Evolutionary conservation across 1,140 invertebrate genomes (phyloP).

Genomic region (Bombus cullumanus): DNA sequence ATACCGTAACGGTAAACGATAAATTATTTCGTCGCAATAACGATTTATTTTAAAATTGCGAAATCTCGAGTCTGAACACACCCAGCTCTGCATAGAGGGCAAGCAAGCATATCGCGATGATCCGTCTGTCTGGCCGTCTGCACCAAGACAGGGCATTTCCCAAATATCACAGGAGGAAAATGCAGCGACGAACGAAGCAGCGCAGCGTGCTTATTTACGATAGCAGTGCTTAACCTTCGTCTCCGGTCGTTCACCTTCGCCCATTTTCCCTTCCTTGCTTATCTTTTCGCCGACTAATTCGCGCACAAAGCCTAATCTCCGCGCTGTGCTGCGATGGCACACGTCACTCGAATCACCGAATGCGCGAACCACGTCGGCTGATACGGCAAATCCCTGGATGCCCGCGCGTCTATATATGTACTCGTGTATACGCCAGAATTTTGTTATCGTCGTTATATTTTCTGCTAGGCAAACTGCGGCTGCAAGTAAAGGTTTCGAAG

Average conservation of each 20-base stretch:
- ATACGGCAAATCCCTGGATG: background rate
- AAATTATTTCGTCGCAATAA: no score
- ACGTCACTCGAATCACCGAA: background rate
- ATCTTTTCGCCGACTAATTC: conserved; percentile 14
- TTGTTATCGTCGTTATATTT: background rate
- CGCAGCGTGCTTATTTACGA: background rate
- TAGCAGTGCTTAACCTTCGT: background rate
- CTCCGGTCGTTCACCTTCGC: background rate
- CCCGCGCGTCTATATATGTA: background rate
- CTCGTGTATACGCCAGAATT: background rate
- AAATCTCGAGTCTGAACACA: no score
- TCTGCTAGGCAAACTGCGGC: background rate
- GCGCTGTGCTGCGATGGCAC: background rate
- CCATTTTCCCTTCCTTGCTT: background rate
- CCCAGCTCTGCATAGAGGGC: no score
- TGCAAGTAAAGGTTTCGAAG: background rate
- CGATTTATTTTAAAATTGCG: no score
- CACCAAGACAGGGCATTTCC: background rate
- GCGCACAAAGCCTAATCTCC: background rate
- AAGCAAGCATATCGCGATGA: background rate
- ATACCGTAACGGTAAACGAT: no score
- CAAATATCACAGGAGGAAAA: background rate
- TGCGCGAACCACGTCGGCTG: background rate
- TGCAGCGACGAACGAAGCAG: background rate
- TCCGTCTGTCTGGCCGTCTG: background rate